A percentile compares a stretch with the other conserved stretches of the same genome.
These are phyloP conservation scores for Hermaeophaga mercurialis DNA, from an alignment of 2,888 invertebrate genomes.

Conservation along the genomic window DNA sequence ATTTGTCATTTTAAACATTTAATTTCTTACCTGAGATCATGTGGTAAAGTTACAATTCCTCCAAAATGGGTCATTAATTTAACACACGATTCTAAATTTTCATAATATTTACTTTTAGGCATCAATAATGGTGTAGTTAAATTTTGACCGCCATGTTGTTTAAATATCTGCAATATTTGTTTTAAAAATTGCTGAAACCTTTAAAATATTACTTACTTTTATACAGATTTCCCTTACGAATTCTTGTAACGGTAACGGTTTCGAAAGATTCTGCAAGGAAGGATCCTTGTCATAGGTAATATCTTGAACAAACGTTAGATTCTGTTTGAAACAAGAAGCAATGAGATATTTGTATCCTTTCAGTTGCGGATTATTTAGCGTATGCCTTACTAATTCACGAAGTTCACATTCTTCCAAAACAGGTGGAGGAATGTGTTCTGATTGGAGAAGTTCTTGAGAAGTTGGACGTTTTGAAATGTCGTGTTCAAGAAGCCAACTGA, in stretches of 20 bases:
- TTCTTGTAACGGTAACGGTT: conserved; percentile 56
- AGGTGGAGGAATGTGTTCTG: conserved; percentile 83
- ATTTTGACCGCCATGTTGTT: conserved; percentile 79
- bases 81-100: conserved; percentile 67
- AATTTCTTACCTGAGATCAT: conserved; percentile 70
- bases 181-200: no score
- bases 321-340: conserved; percentile 64
- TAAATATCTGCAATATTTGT: conserved; percentile 64
- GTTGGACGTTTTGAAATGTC: conserved; percentile 84
- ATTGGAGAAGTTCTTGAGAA: conserved; percentile 80
- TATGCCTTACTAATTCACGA: conserved; percentile 80
- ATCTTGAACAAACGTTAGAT: conserved; percentile 65
- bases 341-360: conserved; percentile 77
- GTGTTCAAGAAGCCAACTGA: conserved; percentile 80
- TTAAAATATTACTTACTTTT: conserved; percentile 44
- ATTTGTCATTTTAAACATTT: conserved; percentile 1
- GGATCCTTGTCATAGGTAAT: conserved; percentile 79
- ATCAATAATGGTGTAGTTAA: conserved; percentile 80
- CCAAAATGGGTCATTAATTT: conserved; percentile 88
- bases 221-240: conserved; percentile 53
- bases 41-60: conserved; percentile 81
- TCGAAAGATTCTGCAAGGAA: conserved; percentile 54
- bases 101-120: conserved; percentile 69
- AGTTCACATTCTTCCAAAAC: conserved; percentile 85
- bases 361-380: conserved; percentile 79